Evolutionary conservation across 2,888 invertebrate species (phyloP).

Genomic region (Parnassius smintheus): DNA sequence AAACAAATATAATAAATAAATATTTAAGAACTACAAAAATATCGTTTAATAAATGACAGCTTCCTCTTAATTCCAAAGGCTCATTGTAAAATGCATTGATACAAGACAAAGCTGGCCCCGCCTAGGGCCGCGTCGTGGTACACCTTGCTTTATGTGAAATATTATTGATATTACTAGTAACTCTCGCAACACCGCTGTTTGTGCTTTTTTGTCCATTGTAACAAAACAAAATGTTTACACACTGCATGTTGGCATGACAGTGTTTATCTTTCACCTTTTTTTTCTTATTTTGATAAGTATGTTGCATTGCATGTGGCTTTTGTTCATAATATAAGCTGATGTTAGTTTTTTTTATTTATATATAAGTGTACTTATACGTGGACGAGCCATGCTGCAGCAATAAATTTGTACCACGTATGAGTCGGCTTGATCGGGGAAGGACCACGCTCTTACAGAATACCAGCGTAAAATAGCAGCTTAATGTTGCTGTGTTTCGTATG

Average conservation of each 20-base stretch:
- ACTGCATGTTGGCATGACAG: conserved; percentile 11
- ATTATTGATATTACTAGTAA: conserved; percentile 27
- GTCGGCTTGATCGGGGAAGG: too few species aligned
- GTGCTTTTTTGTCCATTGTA: conserved; percentile 17
- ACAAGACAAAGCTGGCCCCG: conserved; percentile 43
- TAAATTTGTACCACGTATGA: too few species aligned
- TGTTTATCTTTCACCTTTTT: conserved; percentile 10
- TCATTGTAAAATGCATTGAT: conserved; percentile 41
- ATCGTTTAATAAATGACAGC: conserved; percentile 2
- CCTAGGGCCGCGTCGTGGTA: conserved; percentile 33
- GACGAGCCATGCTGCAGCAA: too few species aligned
- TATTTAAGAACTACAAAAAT: too few species aligned
- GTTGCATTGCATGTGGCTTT: background rate
- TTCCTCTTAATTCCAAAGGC: conserved; percentile 36
- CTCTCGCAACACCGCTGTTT: conserved; percentile 13
- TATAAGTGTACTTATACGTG: too few species aligned
- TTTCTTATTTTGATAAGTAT: background rate
- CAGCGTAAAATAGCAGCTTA: too few species aligned
- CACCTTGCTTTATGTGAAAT: conserved; percentile 29
- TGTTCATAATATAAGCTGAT: too few species aligned
- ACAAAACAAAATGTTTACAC: conserved; percentile 19
- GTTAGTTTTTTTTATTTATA: too few species aligned
- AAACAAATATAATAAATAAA: too few species aligned
- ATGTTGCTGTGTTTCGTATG: too few species aligned
- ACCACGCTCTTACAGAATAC: too few species aligned